Evolutionary conservation across 2,113 vertebrate genomes (phyloP), one percentile per base, ranked within the genome.

Genomic region (Sylvietta virens): DNA sequence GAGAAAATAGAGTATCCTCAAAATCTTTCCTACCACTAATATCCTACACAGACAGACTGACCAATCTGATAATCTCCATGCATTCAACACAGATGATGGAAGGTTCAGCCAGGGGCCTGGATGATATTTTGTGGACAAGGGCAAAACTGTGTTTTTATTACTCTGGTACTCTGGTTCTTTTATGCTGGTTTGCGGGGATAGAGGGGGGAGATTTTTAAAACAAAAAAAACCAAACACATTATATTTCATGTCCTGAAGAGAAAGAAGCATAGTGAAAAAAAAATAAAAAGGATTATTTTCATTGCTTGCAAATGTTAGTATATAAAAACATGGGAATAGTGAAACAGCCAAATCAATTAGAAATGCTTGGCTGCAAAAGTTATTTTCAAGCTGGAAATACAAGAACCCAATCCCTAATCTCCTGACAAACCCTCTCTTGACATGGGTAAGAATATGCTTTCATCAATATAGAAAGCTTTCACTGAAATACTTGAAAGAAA

Each of bases 281-380:
- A 15, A n/a, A 51, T 8, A 77, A 70, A 57, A 69, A 73, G 50
- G 10, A 89, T 92, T 92, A 69, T 88, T 94, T 92, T 87, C 28
- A 69, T 78, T 71, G 51, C 44, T 87, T 92, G 57, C 18, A 37
- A 95, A 84, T 37, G 28, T 67, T 91, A 40, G 48, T 61, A 17
- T 91, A 90, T 67, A 86, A 92, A 94, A 89, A 51, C n/a, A 69
- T 47, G 53, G 66, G 62, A 95, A 77, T n/a, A 86, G 83, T 40
- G 56, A 86, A 88, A 92, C 37, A 83, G 81, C 45, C 87, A 95
- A 96, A 95, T 95, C 86, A 91, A 93, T 96, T 95, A 90, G 66
- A 96, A 95, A 95, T 73, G 87, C 87, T 94, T 87, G 79, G 54
- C 42, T 94, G 91, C 37, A 91, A 61, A 93, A 91, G 54, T 86